These are phyloP conservation scores for Tyto alba DNA, from an alignment of 2,113 vertebrate genomes.

Conservation along the genomic window DNA sequence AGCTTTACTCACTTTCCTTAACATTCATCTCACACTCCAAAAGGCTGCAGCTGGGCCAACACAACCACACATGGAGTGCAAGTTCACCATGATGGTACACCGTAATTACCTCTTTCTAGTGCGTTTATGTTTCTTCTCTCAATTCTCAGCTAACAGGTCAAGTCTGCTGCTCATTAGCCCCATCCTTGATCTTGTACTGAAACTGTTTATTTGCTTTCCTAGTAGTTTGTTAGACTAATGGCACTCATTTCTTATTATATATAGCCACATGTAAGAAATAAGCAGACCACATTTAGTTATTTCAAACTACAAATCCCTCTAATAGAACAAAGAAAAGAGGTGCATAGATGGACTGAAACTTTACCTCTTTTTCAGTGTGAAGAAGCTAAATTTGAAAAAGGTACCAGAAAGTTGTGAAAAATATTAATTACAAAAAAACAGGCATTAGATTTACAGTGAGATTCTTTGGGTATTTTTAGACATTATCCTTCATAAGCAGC, in stretches of 20 bases:
- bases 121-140: background rate
- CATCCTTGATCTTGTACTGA: background rate
- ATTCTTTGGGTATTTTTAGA: background rate
- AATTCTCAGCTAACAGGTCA: background rate
- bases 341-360: background rate
- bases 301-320: background rate
- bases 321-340: background rate
- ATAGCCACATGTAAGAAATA: background rate
- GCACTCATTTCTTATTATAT: background rate
- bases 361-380: background rate
- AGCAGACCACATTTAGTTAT: background rate
- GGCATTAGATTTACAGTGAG: background rate
- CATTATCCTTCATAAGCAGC: background rate
- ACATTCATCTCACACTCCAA: background rate
- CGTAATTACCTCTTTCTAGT: background rate
- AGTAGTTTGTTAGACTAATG: background rate
- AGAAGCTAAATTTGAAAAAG: background rate
- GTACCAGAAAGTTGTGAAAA: background rate
- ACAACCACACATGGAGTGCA: background rate
- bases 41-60: background rate
- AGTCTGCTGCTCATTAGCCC: background rate
- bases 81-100: accelerated
- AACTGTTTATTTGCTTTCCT: background rate
- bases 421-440: background rate
- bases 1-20: background rate